These are phyloP conservation scores for Microcebus ravelobensis DNA, from an alignment of 2,113 vertebrate genomes.

Conservation along the genomic window DNA sequence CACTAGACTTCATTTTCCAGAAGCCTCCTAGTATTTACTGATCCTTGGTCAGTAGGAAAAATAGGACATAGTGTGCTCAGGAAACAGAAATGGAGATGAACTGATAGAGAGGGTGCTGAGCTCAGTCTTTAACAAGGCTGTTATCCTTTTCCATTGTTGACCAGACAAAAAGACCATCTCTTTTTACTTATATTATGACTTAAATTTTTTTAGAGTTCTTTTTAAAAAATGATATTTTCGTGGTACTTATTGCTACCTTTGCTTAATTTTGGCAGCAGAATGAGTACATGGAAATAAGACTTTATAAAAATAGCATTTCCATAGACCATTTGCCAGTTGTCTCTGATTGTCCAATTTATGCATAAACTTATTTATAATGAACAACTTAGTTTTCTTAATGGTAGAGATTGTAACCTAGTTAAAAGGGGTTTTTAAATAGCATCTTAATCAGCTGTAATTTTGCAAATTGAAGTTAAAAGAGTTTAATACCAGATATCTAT, in stretches of 20 bases:
- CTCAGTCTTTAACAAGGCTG: background rate
- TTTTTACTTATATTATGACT: conserved; percentile 1
- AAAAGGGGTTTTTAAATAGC: background rate
- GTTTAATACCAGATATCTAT: background rate
- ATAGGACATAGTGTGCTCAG: background rate
- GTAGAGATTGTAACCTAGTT: background rate
- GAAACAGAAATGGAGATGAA: conserved; percentile 16
- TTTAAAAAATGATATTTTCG: background rate
- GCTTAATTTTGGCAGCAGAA: conserved; percentile 20
- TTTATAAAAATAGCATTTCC: background rate
- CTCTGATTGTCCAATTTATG: background rate
- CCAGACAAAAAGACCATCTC: background rate
- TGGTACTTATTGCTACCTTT: background rate
- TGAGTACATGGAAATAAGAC: background rate
- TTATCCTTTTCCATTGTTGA: background rate
- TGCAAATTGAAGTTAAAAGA: conserved; percentile 16
- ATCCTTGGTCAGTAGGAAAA: background rate
- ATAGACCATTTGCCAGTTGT: background rate
- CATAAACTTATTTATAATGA: background rate
- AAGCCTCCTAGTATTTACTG: background rate
- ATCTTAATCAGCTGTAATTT: conserved; percentile 14
- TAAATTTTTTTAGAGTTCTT: background rate
- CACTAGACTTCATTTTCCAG: background rate
- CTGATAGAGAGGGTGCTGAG: background rate
- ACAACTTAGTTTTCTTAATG: conserved; percentile 15